Base-by-base conservation (phyloP, 2,888 invertebrate species). In the Lacanobia oleracea region DNA sequence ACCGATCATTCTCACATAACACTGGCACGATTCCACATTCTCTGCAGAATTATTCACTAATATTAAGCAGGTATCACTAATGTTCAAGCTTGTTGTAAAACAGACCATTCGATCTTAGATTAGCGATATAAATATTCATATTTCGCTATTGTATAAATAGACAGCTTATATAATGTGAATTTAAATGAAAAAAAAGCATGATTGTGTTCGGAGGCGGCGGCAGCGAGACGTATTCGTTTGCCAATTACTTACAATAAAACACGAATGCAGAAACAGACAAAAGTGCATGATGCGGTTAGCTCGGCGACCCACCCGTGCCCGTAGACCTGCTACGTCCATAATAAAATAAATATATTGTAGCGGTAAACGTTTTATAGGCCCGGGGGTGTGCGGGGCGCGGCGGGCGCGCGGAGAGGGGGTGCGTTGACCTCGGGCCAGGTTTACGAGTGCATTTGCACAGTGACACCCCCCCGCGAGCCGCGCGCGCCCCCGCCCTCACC, bases 381-480 rank as follows among this genome's bases (percentile, higher is more conserved):
- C 87, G 83, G 89, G 89, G 89, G 87, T 80, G 83, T 73, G 90
- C 84, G 91, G 90, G 86, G 85, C 83, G 86, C 82, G 72, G 85
- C 56, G 68, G 78, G 77, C 60, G 87, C 76, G 90, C 87, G 89
- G 90, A 84, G 89, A 82, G 90, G 91, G 92, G 91, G 93, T 89
- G 92, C 94, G 93, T 92, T 94, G 94, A 94, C 94, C 94, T 90
- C 94, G 91, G 87, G 88, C 89, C 91, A 90, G 92, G 93, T 94
- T 95, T 94, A 94, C 93, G 94, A 95, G 93, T 94, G 95, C 95
- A 94, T 94, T 95, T 94, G 94, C 95, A 93, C 94, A 94, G 95
- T 94, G 95, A 94, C 94, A 94, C 93, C 93, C 93, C 92, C 91
- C 89, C 87, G 82, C 88, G 62, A 80, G 75, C 82, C 83, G 67